phyloP scores from a whole-genome alignment of 53 echinoderm and acorn worm species.

The Henricia sp. region DNA sequence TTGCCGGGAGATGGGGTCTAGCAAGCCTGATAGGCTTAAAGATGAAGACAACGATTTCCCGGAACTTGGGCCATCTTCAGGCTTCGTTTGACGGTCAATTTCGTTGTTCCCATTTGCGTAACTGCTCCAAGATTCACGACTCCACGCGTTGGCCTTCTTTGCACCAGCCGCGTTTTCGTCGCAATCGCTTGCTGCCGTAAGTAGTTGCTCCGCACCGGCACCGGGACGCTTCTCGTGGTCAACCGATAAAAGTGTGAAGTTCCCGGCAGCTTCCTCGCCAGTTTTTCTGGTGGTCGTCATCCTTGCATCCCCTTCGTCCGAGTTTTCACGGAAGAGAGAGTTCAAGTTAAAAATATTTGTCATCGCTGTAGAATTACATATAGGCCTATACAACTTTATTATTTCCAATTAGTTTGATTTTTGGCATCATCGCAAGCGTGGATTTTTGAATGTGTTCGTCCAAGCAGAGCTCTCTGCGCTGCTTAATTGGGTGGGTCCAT shows the following conservation, averaged over 20 bases:
- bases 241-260: neutral
- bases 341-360: conserved; percentile 40
- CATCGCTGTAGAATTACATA: neutral
- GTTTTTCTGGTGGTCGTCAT: neutral
- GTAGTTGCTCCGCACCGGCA: neutral
- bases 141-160: neutral
- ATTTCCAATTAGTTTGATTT: neutral
- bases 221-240: no score
- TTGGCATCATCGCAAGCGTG: neutral
- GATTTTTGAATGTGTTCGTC: neutral
- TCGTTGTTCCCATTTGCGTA: neutral
- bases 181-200: neutral
- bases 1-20: neutral
- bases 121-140: conserved; percentile 44
- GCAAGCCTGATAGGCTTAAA: neutral
- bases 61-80: neutral
- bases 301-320: neutral
- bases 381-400: no score
- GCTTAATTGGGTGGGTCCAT: neutral
- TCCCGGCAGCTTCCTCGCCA: neutral
- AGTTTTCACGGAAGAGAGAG: conserved; percentile 23
- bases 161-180: neutral
- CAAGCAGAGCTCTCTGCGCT: neutral
- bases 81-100: neutral
- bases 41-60: neutral